Percentiles rank a stretch among this genome's conserved stretches.
phyloP scores from a whole-genome alignment of 2,888 invertebrate species.

The Cryptosula pallasiana region DNA sequence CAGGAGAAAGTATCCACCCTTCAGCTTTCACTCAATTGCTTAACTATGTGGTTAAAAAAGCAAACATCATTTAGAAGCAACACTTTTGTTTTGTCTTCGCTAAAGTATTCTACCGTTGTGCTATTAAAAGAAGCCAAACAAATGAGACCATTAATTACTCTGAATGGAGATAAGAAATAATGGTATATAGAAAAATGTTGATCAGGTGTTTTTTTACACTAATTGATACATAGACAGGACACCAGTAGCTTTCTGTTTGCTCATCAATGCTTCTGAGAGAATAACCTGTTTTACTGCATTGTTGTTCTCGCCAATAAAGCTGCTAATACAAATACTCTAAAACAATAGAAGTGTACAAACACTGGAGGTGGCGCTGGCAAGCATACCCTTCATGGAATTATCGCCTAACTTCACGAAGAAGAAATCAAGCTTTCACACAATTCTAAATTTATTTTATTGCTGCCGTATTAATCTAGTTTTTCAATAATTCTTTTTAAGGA shows the following conservation, averaged over 20 bases:
- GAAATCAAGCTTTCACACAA: neutral
- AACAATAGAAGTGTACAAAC: neutral
- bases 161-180: neutral
- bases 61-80: constrained; percentile 1
- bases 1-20: neutral
- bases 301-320: neutral
- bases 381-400: neutral
- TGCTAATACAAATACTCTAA: neutral
- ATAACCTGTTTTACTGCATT: constrained; percentile 16
- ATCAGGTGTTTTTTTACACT: constrained; percentile 12
- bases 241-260: neutral
- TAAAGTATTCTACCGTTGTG: neutral
- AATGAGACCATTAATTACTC: constrained; percentile 11
- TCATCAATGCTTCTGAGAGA: neutral
- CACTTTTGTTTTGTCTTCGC: constrained; percentile 11
- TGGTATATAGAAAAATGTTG: no score
- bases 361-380: neutral
- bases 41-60: constrained; percentile 24
- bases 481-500: no score
- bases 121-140: constrained; percentile 22
- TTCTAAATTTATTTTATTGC: no score
- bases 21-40: constrained; percentile 3
- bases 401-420: neutral
- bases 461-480: no score
- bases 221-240: neutral